Percentiles rank a stretch among this genome's conserved stretches.
Evolutionary conservation across 2,888 invertebrate genomes (phyloP).

Genomic region (Deroplatys truncata): DNA sequence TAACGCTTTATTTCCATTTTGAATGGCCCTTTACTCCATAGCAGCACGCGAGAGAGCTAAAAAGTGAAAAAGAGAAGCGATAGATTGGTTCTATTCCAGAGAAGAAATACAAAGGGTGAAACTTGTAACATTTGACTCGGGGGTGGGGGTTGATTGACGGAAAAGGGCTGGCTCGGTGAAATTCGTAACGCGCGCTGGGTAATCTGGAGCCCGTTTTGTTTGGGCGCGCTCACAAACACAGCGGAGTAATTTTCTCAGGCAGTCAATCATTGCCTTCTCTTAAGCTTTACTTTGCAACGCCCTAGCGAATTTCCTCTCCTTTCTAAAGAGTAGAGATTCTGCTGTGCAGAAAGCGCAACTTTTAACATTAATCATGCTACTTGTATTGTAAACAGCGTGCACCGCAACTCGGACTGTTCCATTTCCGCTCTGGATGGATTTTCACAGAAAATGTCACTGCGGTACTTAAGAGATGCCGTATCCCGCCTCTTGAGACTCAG

Average conservation of each 20-base stretch:
- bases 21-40: too few species aligned
- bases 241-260: neutral
- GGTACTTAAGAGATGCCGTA: neutral
- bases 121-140: neutral
- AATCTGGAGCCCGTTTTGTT: neutral
- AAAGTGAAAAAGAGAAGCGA: neutral
- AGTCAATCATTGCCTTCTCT: neutral
- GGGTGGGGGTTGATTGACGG: neutral
- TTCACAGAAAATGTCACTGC: neutral
- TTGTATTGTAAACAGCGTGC: neutral
- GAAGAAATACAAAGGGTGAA: neutral
- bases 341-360: neutral
- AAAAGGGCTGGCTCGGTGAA: neutral
- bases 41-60: neutral
- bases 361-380: neutral
- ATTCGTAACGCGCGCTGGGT: neutral
- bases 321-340: neutral
- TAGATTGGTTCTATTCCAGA: neutral
- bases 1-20: too few species aligned
- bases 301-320: neutral
- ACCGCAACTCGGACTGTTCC: neutral
- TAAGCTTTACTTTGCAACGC: neutral
- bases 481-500: neutral
- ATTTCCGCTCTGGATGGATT: neutral
- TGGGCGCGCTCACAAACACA: neutral